phyloP scores from a whole-genome alignment of 2,888 invertebrate species.

The Drosophila mettleri region DNA sequence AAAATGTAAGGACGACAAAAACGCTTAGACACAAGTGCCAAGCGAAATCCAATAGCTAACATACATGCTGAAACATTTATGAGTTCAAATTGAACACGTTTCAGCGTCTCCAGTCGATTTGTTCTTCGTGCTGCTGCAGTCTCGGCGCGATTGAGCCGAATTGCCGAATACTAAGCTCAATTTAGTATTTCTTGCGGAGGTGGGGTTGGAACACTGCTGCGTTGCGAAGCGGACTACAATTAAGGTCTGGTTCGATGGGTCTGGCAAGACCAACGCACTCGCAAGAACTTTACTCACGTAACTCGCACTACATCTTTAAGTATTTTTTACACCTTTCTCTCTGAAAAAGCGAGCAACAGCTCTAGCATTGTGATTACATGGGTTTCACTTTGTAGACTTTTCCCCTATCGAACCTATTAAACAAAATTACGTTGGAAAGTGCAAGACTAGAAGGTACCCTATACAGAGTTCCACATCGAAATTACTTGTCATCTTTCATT shows the following conservation, averaged over 20 bases:
- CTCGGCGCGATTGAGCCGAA: slow-evolving; percentile 50
- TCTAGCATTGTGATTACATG: slow-evolving; percentile 69
- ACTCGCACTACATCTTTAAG: slow-evolving; percentile 44
- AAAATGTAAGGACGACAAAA: slow-evolving; percentile 46
- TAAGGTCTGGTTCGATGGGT: slow-evolving; percentile 34
- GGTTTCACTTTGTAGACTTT: slow-evolving; percentile 58
- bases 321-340: slow-evolving; percentile 70
- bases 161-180: slow-evolving; percentile 53
- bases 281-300: slow-evolving; percentile 8
- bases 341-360: slow-evolving; percentile 32
- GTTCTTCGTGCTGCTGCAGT: slow-evolving; percentile 37
- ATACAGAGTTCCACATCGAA: background rate
- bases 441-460: background rate
- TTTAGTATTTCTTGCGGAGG: slow-evolving; percentile 8
- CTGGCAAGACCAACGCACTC: slow-evolving; percentile 71
- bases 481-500: no score
- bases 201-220: slow-evolving; percentile 1
- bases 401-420: background rate
- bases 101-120: slow-evolving; percentile 38
- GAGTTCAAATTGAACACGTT: slow-evolving; percentile 80
- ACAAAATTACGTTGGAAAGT: background rate
- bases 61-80: slow-evolving; percentile 78
- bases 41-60: slow-evolving; percentile 74
- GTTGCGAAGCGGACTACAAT: slow-evolving; percentile 22
- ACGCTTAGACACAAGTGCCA: slow-evolving; percentile 75